Conservation (phyloP, 2,113 vertebrate genomes). For the Paramisgurnus dabryanus region DNA sequence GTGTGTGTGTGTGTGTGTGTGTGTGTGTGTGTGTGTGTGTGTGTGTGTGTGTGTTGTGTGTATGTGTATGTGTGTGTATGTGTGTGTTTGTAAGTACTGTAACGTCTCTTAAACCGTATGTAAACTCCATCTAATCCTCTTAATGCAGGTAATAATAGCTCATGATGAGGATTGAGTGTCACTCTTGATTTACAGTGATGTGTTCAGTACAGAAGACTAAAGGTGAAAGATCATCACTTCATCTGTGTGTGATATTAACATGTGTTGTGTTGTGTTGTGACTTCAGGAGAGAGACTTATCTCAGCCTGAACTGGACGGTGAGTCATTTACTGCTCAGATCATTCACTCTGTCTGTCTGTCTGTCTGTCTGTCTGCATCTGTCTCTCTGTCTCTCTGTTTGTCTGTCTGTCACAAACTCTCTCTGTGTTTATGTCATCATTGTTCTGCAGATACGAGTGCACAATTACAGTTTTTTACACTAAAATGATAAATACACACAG, state of each 20-base stretch:
- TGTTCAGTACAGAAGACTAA: too few relatives aligned
- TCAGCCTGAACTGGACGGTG: constrained; percentile 77
- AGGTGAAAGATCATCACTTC: neutral
- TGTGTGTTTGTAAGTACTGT: neutral
- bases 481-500: too few relatives aligned
- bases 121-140: constrained; percentile 15
- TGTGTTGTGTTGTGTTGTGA: neutral
- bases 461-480: too few relatives aligned
- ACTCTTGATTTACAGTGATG: constrained; percentile 52
- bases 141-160: constrained; percentile 11
- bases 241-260: neutral
- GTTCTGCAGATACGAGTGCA: too few relatives aligned
- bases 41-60: neutral
- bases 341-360: neutral
- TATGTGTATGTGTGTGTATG: neutral
- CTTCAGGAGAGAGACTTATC: constrained; percentile 74
- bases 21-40: too few relatives aligned
- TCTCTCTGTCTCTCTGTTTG: neutral
- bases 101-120: neutral
- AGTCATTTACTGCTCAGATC: constrained; percentile 47
- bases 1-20: too few relatives aligned
- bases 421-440: too few relatives aligned
- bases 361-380: neutral
- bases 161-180: constrained; percentile 56
- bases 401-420: too few relatives aligned